These are phyloP conservation scores for Brachionichthys hirsutus DNA, from an alignment of 2,113 vertebrate genomes.

Conservation along the genomic window DNA sequence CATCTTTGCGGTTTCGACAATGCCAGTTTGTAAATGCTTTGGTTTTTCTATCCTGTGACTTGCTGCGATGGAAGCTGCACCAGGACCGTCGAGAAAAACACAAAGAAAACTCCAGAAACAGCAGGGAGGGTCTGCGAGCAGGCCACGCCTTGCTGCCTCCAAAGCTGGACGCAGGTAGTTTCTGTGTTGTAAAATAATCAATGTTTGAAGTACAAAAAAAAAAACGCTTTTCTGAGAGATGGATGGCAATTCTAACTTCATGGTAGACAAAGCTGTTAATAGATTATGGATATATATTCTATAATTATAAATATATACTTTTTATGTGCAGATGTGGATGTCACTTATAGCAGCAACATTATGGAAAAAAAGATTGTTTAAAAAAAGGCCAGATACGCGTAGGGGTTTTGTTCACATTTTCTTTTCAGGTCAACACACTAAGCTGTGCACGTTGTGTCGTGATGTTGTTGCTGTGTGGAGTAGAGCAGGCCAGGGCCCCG, in stretches of 20 bases:
- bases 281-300: constrained; percentile 86
- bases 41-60: constrained; percentile 73
- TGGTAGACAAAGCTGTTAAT: constrained; percentile 83
- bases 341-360: constrained; percentile 82
- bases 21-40: constrained; percentile 80
- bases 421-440: constrained; percentile 75
- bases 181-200: constrained; percentile 80
- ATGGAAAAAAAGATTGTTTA: constrained; percentile 71
- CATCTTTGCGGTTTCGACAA: constrained; percentile 61
- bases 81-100: constrained; percentile 33
- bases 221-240: constrained; percentile 66
- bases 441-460: constrained; percentile 79
- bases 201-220: constrained; percentile 71
- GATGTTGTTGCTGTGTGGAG: constrained; percentile 79
- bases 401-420: constrained; percentile 76
- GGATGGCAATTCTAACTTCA: constrained; percentile 76
- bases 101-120: constrained; percentile 8
- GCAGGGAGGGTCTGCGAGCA: constrained; percentile 40
- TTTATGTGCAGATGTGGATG: constrained; percentile 84
- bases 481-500: constrained; percentile 74
- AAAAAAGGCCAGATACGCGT: constrained; percentile 67
- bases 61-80: constrained; percentile 65
- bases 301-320: constrained; percentile 85
- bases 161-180: constrained; percentile 77
- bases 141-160: constrained; percentile 65